These are phyloP conservation scores for Cremastinae sp. DNA, from an alignment of 2,888 invertebrate species.

Conservation along the genomic window DNA sequence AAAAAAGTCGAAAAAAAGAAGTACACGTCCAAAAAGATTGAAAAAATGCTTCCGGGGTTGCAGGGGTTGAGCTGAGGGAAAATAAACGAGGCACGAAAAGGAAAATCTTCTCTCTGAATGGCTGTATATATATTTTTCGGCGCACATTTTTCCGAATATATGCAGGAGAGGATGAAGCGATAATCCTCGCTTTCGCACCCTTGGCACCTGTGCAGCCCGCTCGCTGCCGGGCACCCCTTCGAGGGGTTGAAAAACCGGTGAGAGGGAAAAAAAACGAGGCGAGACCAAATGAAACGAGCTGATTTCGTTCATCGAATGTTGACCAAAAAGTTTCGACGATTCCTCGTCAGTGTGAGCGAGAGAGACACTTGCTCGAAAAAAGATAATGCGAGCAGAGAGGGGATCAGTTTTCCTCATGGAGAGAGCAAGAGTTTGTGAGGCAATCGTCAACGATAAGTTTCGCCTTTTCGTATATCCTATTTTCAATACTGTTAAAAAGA, in stretches of 20 bases:
- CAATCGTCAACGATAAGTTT: constrained; percentile 53
- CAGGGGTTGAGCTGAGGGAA: constrained; percentile 50
- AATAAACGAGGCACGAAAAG: constrained; percentile 63
- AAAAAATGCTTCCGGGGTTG: constrained; percentile 46
- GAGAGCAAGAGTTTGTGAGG: constrained; percentile 51
- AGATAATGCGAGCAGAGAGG: constrained; percentile 60
- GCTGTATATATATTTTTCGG: constrained; percentile 5
- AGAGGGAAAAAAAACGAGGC: constrained; percentile 24
- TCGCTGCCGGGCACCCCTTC: constrained; percentile 51
- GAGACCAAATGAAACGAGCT: constrained; percentile 51
- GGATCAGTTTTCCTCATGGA: constrained; percentile 20
- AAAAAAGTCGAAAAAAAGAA: constrained; percentile 47
- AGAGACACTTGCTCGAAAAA: constrained; percentile 63
- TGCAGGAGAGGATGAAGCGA: constrained; percentile 39
- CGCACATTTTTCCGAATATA: constrained; percentile 20
- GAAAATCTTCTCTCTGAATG: constrained; percentile 61
- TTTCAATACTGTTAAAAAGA: constrained; percentile 68
- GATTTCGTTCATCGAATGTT: constrained; percentile 72
- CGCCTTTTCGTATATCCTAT: constrained; percentile 70
- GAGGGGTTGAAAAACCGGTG: constrained; percentile 31
- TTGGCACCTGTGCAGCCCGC: constrained; percentile 53
- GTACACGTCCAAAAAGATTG: constrained; percentile 13
- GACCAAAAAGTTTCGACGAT: constrained; percentile 78
- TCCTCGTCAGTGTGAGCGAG: constrained; percentile 69
- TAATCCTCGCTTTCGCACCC: constrained; percentile 69